Percentiles rank a stretch among this genome's conserved stretches.
Evolutionary conservation across 1,140 invertebrate genomes (phyloP).

Genomic region (Drosophila repleta): DNA sequence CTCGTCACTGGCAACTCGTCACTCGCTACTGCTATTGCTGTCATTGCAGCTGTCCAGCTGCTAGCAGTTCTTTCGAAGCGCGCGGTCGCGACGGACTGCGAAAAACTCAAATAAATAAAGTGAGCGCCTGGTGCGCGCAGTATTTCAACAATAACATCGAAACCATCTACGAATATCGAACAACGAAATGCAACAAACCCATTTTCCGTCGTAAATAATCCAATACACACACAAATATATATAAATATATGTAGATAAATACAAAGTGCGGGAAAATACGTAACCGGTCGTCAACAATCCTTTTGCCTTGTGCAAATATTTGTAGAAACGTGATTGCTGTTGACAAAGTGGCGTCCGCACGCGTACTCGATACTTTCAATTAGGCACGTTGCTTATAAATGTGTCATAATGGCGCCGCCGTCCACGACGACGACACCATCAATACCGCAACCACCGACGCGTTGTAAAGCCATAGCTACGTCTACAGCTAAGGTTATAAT

Average conservation of each 20-base stretch:
- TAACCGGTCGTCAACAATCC: constrained; percentile 52
- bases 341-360: constrained; percentile 77
- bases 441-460: constrained; percentile 46
- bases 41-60: constrained; percentile 34
- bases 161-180: constrained; percentile 28
- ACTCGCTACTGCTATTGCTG: constrained; percentile 7
- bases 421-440: constrained; percentile 67
- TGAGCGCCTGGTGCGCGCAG: constrained; percentile 16
- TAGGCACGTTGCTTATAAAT: constrained; percentile 81
- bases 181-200: constrained; percentile 27
- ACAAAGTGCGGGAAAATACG: constrained; percentile 11
- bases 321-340: constrained; percentile 71
- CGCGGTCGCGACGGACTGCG: constrained; percentile 54
- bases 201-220: constrained; percentile 16
- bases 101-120: constrained; percentile 30
- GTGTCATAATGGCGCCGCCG: constrained; percentile 76
- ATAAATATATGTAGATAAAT: constrained; percentile 21
- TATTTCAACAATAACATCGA: neutral
- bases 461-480: constrained; percentile 44
- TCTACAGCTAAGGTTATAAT: constrained; percentile 15
- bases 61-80: constrained; percentile 45
- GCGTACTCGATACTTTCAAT: constrained; percentile 74
- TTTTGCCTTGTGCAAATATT: constrained; percentile 69
- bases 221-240: constrained; percentile 2
- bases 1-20: constrained; percentile 23